A percentile compares a stretch with the other conserved stretches of the same genome.
Evolutionary conservation across 2,113 vertebrate species (phyloP).

Genomic region (Xiphorhynchus elegans): DNA sequence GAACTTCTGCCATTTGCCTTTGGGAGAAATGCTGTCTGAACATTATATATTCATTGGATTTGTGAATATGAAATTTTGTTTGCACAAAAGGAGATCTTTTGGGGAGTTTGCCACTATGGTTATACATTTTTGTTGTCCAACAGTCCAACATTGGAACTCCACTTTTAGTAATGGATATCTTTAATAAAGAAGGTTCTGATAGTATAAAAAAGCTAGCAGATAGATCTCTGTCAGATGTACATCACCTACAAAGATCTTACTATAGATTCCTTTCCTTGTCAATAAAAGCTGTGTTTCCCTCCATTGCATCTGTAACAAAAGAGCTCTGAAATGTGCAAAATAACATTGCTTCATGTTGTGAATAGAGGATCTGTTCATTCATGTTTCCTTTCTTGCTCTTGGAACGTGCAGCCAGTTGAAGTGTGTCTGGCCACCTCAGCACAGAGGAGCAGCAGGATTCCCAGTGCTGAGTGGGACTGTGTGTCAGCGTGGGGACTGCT

Average conservation of each 20-base stretch:
- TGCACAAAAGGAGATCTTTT: neutral
- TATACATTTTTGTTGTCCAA: neutral
- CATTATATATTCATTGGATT: neutral
- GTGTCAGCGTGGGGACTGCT: neutral
- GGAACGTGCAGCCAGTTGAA: neutral
- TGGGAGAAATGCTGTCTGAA: neutral
- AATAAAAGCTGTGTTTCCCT: neutral
- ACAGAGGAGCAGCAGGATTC: neutral
- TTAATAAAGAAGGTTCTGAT: neutral
- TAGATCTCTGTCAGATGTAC: neutral
- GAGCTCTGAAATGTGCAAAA: neutral
- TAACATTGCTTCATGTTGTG: too few species aligned
- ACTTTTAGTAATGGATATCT: neutral
- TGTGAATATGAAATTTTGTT: neutral
- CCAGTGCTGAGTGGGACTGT: neutral
- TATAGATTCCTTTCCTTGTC: neutral
- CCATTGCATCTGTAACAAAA: neutral
- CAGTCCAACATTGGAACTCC: neutral
- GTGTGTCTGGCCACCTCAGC: neutral
- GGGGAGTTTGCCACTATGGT: neutral
- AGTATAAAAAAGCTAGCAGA: neutral
- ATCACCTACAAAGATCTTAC: neutral
- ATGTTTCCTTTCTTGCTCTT: neutral
- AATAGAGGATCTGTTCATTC: neutral
- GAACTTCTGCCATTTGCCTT: neutral